Conservation (phyloP, 2,113 vertebrate species). For the Oxygymnocypris stewartii region DNA sequence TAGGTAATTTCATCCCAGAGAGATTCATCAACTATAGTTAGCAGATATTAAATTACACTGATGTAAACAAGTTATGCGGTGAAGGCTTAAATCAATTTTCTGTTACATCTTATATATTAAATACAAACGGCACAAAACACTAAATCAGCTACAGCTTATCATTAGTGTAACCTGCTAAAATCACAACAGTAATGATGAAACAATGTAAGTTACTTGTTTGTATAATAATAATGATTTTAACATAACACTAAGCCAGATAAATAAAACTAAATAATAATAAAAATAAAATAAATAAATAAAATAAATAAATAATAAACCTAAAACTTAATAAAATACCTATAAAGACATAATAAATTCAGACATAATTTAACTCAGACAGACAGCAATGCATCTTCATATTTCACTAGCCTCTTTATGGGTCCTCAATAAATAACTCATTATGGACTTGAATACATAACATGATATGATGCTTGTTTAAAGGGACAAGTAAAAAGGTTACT, state of each 20-base stretch:
- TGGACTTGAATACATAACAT: not conserved
- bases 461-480: conserved; percentile 12
- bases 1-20: not conserved
- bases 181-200: not conserved
- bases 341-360: no score
- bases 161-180: not conserved
- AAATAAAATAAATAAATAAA: no score
- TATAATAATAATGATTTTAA: no score
- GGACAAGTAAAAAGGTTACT: not conserved
- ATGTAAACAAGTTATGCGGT: not conserved
- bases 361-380: no score
- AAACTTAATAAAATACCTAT: no score
- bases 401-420: conserved; percentile 12
- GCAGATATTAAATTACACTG: not conserved
- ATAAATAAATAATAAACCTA: no score
- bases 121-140: not conserved
- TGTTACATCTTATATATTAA: not conserved
- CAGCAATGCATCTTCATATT: not conserved
- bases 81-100: not conserved
- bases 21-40: not conserved
- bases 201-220: not conserved
- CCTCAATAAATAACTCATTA: conserved; percentile 4
- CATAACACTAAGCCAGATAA: no score
- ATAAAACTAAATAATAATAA: no score
- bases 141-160: not conserved